Percentiles rank a stretch among this genome's conserved stretches.
phyloP scores from a whole-genome alignment of 2,113 vertebrate genomes.

The Podocnemis expansa region DNA sequence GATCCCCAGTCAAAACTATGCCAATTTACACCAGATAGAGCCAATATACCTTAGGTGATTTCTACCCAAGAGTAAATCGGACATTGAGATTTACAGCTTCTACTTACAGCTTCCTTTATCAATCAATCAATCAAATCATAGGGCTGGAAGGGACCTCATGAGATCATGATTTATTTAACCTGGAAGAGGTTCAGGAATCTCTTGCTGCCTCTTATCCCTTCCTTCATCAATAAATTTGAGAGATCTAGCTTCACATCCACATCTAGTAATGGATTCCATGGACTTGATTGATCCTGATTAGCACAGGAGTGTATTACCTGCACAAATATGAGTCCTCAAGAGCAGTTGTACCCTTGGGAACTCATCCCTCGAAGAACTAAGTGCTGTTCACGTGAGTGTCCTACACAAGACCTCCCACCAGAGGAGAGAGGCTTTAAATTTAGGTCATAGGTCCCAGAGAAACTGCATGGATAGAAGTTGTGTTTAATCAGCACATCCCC shows the following conservation, averaged over 20 bases:
- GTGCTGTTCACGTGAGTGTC: neutral
- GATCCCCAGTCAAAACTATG: neutral
- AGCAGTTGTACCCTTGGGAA: neutral
- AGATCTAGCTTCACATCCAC: neutral
- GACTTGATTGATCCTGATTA: neutral
- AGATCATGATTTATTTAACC: neutral
- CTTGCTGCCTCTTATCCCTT: neutral
- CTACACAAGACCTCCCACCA: neutral
- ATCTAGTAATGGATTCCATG: neutral
- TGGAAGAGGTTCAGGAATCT: neutral
- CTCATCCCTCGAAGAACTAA: neutral
- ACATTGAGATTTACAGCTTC: neutral
- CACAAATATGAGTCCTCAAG: neutral
- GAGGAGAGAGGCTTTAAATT: neutral
- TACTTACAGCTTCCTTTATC: neutral
- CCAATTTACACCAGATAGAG: too few relatives aligned
- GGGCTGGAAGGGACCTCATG: too few relatives aligned
- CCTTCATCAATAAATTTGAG: neutral
- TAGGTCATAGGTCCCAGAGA: neutral
- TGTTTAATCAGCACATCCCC: neutral
- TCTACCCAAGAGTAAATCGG: neutral
- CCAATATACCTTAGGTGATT: neutral
- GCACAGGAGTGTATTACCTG: neutral
- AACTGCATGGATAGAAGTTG: neutral
- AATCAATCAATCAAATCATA: too few relatives aligned